Evolutionary conservation across 2,797 vertebrate genomes (phyloP), one percentile per base, ranked within the genome.

Genomic region (Loris lydekkerianus): DNA sequence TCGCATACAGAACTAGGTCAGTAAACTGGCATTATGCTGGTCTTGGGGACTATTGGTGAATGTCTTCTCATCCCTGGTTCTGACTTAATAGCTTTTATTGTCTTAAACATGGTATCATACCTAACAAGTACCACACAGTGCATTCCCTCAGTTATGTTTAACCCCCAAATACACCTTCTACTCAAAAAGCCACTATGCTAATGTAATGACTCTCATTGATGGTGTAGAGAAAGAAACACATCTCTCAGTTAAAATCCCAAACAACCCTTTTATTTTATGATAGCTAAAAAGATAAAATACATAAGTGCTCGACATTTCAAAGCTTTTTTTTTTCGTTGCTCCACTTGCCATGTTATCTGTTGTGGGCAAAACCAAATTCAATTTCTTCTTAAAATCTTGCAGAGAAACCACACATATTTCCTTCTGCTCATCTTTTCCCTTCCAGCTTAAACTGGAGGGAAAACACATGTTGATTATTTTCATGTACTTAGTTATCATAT

Each of bases 291-390:
- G 4, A 87, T 86, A 85, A 97, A 53, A 73, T 21, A 88, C 56
- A 53, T 87, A 96, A 98, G 92, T 90, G 95, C 91, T 2, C 94
- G 92, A 80, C 85, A 97, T 96, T 97, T 97, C 96, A 98, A 97
- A 98, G 96, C 97, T 97, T 92, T n/a, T 37, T 91, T 96, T 81
- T 96, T 91, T 92, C 60, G 73, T 58, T 80, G 86, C 88, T 97
- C 94, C 80, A 76, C 81, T 97, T 94, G 94, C 89, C 92, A 93
- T 6, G 81, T 86, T 97, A 86, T 67, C 85, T 97, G 95, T 93
- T 98, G 53, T 97, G 94, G 89, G 94, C 93, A 97, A 98, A 98
- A 93, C 61, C 93, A 97, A 96, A 86, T 95, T 56, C 40, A 46
- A 85, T 93, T 88, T 93, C 87, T 78, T 88, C 86, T 80, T 40